Percentiles rank a stretch among this genome's conserved stretches.
These are phyloP conservation scores for Aptenodytes patagonicus DNA, from an alignment of 2,113 vertebrate species.

Conservation along the genomic window DNA sequence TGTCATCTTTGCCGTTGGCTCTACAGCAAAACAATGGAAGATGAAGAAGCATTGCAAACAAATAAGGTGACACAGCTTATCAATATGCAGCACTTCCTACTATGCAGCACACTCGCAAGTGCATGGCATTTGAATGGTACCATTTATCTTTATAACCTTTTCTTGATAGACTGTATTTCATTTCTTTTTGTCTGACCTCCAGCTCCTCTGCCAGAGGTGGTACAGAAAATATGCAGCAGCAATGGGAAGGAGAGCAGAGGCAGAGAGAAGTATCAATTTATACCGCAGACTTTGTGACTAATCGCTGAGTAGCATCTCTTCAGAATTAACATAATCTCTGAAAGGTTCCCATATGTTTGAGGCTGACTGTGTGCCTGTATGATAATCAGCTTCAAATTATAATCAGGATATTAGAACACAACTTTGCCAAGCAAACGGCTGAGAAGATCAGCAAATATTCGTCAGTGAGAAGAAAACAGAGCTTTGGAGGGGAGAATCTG, in stretches of 20 bases:
- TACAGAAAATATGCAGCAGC: background rate
- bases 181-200: background rate
- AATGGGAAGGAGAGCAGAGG: background rate
- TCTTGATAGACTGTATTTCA: background rate
- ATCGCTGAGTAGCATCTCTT: background rate
- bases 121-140: background rate
- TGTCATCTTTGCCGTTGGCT: background rate
- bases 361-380: background rate
- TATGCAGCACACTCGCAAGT: background rate
- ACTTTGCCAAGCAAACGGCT: background rate
- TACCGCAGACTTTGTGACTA: background rate
- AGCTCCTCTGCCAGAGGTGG: background rate
- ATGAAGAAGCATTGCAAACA: background rate
- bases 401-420: background rate
- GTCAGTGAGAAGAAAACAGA: background rate
- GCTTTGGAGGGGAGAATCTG: background rate
- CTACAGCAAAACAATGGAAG: background rate
- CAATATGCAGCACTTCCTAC: background rate
- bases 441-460: constrained; percentile 3
- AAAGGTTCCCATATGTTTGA: background rate
- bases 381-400: constrained; percentile 29
- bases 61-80: background rate
- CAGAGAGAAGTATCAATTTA: background rate
- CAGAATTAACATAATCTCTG: constrained; percentile 7
- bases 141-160: background rate